Conservation (phyloP, 1,140 invertebrate species). For the Acromyrmex charruanus region DNA sequence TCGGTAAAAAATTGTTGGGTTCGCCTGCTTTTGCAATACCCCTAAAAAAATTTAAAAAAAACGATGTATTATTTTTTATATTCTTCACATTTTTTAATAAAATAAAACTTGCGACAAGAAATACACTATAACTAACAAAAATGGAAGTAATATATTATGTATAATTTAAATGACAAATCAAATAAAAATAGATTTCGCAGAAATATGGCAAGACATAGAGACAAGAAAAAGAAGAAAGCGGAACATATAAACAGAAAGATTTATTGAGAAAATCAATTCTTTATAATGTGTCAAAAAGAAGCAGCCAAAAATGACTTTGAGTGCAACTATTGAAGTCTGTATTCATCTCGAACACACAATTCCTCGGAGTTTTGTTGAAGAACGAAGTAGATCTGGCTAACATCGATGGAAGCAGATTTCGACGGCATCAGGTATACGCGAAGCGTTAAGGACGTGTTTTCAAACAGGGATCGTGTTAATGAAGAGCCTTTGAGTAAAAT, state of each 20-base stretch:
- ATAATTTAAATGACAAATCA: not conserved
- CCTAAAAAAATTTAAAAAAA: constrained; percentile 88
- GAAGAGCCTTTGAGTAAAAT: constrained; percentile 58
- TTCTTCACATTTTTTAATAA: not conserved
- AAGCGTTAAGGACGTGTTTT: constrained; percentile 56
- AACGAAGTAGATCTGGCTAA: not conserved
- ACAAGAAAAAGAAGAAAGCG: too few species aligned
- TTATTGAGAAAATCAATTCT: not conserved
- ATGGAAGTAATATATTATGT: not conserved
- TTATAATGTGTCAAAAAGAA: constrained; percentile 14
- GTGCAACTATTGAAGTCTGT: not conserved
- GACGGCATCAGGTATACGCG: not conserved
- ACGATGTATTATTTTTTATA: not conserved
- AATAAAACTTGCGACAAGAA: not conserved
- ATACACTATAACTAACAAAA: not conserved
- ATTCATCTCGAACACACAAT: constrained; percentile 6
- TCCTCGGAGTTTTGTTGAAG: not conserved
- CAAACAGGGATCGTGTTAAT: constrained; percentile 60
- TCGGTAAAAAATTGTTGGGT: constrained; percentile 94
- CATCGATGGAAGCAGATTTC: too few species aligned
- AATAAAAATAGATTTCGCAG: not conserved
- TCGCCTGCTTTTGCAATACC: constrained; percentile 96
- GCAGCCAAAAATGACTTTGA: not conserved
- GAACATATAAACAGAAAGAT: not conserved
- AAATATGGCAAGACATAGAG: not conserved